Evolutionary conservation across 1,140 invertebrate genomes (phyloP).

Genomic region (Ganaspis sp.): DNA sequence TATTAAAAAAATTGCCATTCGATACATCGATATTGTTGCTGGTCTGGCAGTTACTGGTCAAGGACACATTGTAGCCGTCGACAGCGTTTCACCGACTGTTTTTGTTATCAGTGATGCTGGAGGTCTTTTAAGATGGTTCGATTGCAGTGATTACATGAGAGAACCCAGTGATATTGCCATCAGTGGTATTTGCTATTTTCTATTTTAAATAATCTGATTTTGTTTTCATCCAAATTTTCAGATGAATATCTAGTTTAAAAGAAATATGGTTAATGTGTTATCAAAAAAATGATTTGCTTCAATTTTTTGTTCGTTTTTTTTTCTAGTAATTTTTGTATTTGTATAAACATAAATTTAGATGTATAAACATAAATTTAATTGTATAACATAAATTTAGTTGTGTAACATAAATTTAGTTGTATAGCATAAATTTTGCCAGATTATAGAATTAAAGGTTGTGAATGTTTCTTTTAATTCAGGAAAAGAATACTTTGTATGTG

Average conservation of each 20-base stretch:
- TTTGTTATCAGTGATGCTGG: conserved; percentile 94
- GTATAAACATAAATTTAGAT: too few relatives aligned
- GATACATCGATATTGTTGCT: conserved; percentile 98
- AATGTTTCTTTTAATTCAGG: conserved; percentile 77
- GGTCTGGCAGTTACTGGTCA: conserved; percentile 93
- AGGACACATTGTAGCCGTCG: conserved; percentile 96
- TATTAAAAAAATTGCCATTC: conserved; percentile 94
- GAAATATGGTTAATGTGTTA: too few relatives aligned
- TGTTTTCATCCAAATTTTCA: too few relatives aligned
- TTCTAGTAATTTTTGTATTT: background rate
- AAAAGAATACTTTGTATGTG: conserved; percentile 97
- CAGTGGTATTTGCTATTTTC: too few relatives aligned
- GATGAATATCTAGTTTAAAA: too few relatives aligned
- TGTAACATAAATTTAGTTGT: too few relatives aligned
- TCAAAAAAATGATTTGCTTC: too few relatives aligned
- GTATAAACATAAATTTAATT: too few relatives aligned
- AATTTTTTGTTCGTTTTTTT: conserved; percentile 16
- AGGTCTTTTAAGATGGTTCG: conserved; percentile 94
- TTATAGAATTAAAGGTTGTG: background rate
- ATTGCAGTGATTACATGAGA: conserved; percentile 97
- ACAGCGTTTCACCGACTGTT: conserved; percentile 97
- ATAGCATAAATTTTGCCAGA: too few relatives aligned
- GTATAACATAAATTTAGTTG: too few relatives aligned
- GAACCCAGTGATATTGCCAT: conserved; percentile 98
- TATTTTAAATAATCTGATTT: too few relatives aligned